phyloP scores from a whole-genome alignment of 2,888 invertebrate species.

The Drosophila atripex region DNA sequence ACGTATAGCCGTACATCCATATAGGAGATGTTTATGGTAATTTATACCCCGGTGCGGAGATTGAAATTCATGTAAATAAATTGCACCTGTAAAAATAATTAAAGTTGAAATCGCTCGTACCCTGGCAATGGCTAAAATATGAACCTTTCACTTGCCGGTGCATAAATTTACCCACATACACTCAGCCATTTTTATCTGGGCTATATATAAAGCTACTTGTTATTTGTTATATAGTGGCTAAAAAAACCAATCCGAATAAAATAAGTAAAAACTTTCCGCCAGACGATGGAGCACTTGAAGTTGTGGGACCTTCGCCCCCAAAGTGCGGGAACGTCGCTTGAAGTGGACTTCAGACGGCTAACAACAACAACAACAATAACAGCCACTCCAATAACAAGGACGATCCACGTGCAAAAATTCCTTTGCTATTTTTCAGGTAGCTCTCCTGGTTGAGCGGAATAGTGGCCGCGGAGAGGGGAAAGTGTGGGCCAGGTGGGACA shows the following conservation, averaged over 20 bases:
- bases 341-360: slow-evolving; percentile 62
- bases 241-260: slow-evolving; percentile 25
- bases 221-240: slow-evolving; percentile 47
- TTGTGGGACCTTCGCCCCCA: slow-evolving; percentile 44
- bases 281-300: slow-evolving; percentile 63
- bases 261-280: slow-evolving; percentile 53
- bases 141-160: slow-evolving; percentile 48
- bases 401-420: slow-evolving; percentile 63
- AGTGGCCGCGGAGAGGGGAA: background rate
- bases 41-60: slow-evolving; percentile 44
- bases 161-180: slow-evolving; percentile 39
- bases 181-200: slow-evolving; percentile 29
- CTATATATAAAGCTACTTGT: slow-evolving; percentile 48
- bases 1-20: slow-evolving; percentile 18
- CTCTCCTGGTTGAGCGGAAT: background rate
- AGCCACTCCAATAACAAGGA: slow-evolving; percentile 30
- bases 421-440: slow-evolving; percentile 27
- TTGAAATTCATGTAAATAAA: slow-evolving; percentile 50
- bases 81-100: slow-evolving; percentile 56
- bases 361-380: slow-evolving; percentile 9
- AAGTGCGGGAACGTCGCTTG: slow-evolving; percentile 53
- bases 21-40: slow-evolving; percentile 50
- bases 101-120: slow-evolving; percentile 48
- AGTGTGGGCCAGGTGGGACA: background rate
- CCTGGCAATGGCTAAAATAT: slow-evolving; percentile 36